Base-by-base conservation (phyloP, 1,140 invertebrate species). In the Papilio xuthus region DNA sequence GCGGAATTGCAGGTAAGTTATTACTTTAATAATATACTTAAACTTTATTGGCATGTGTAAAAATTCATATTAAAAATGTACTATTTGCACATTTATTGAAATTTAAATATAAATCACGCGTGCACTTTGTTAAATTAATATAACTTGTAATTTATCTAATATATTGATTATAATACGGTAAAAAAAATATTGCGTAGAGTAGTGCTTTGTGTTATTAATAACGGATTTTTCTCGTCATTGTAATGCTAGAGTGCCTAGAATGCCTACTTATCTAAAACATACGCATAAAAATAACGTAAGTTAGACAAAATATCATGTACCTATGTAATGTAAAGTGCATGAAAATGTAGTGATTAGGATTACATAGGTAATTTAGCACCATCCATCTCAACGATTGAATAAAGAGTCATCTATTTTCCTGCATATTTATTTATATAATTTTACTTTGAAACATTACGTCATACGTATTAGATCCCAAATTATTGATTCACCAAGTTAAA, bases 1-100 rank as follows among this genome's bases (percentile, higher is more conserved):
- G 90, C 83, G 88, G 90, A 88, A 93, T 93, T 86, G 91, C 92
- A 90, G 92, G 92, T 93, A 67, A 87, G 85, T 80, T 81, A 41
- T 78, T 80, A 74, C 42, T 78, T 79, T 4, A 50, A 79, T n/a
- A 78, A 53, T 28, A 70, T 69, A 77, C 69, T 67, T 15, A 28
- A 67, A 28, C 13, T 67, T 67, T 28, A 67, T 67, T 67, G 60
- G 60, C 60, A 67, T 67, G 60, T 15, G 12, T 67, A 67, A 67
- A 32, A 18, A 18, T 32, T 26, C 4, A 6, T 74, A 81, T 77
- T 79, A 78, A 44, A 67, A 77, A 69, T 76, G 78, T 79, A 73
- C 79, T 77, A 44, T 72, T 77, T 71, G 53, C 63, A 44, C 42
- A 77, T 79, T 69, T 77, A 42, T 53, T 78, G 70, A 28, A 60